These are phyloP conservation scores for Lagodon rhomboides DNA, from an alignment of 2,797 vertebrate species.

Conservation along the genomic window DNA sequence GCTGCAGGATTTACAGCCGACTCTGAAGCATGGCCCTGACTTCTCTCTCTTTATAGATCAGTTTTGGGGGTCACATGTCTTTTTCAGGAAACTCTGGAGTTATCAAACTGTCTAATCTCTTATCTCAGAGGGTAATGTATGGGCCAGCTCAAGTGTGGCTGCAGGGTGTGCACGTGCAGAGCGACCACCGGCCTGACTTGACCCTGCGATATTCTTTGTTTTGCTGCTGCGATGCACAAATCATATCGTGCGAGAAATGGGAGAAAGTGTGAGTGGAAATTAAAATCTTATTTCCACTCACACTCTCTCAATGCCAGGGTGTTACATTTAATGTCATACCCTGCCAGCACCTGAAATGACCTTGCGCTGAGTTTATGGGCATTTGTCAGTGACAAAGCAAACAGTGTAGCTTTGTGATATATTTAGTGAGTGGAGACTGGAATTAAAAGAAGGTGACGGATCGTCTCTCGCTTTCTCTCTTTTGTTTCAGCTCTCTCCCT, in stretches of 20 bases:
- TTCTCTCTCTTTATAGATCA: neutral
- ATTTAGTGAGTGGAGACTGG: neutral
- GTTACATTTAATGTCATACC: neutral
- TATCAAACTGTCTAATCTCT: neutral
- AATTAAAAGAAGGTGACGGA: constrained; percentile 9
- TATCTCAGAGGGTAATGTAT: constrained; percentile 1
- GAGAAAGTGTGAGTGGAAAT: constrained; percentile 18
- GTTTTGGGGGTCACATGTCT: neutral
- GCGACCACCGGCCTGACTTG: neutral
- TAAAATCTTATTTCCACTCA: neutral
- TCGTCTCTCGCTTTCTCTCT: neutral
- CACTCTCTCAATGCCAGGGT: no score
- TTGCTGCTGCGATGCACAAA: constrained; percentile 7
- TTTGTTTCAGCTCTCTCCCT: constrained; percentile 18
- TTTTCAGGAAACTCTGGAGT: neutral
- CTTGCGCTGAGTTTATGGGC: neutral
- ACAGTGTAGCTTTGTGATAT: constrained; percentile 18
- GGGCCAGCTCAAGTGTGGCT: neutral
- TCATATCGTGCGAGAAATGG: constrained; percentile 3
- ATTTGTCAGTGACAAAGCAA: constrained; percentile 18
- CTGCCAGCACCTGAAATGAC: constrained; percentile 24
- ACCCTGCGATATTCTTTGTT: constrained; percentile 12
- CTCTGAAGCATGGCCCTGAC: neutral
- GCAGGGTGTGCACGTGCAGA: neutral
- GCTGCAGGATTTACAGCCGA: neutral